Percentiles rank a stretch among this genome's conserved stretches.
phyloP scores from a whole-genome alignment of 2,888 invertebrate species.

The Sphaerophoria taeniata region DNA sequence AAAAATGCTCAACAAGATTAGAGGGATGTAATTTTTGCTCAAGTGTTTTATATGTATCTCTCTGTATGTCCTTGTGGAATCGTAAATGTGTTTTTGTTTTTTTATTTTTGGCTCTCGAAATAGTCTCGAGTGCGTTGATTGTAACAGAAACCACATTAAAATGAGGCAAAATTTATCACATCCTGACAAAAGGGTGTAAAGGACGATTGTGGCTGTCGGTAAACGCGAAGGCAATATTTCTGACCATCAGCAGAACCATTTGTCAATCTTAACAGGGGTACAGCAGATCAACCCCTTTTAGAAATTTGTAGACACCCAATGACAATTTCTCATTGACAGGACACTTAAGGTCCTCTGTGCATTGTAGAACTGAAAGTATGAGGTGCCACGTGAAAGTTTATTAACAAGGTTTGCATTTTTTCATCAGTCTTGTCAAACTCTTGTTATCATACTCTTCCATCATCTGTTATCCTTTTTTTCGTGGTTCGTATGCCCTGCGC shows the following conservation, averaged over 20 bases:
- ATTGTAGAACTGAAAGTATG: background rate
- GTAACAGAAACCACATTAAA: slow-evolving; percentile 43
- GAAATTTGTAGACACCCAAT: too few species aligned
- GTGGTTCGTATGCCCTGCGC: background rate
- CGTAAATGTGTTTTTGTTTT: background rate
- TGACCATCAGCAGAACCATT: too few species aligned
- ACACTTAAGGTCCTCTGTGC: too few species aligned
- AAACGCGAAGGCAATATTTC: too few species aligned
- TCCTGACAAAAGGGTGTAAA: background rate
- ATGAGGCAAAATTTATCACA: slow-evolving; percentile 29
- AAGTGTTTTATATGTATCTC: background rate
- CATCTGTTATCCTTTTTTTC: slow-evolving; percentile 48
- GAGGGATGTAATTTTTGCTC: slow-evolving; percentile 8
- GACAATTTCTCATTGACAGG: too few species aligned
- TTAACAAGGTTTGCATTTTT: background rate
- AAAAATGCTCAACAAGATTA: slow-evolving; percentile 43
- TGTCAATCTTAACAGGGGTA: too few species aligned
- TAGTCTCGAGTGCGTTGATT: slow-evolving; percentile 58
- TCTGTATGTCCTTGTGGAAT: slow-evolving; percentile 17
- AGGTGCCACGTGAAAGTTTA: background rate
- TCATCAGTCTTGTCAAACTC: slow-evolving; percentile 32
- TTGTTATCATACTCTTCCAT: slow-evolving; percentile 53
- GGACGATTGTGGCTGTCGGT: too few species aligned
- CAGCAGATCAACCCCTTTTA: too few species aligned
- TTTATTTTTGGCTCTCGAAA: slow-evolving; percentile 14